Evolutionary conservation across 2,113 vertebrate species (phyloP).

Genomic region (Hippopotamus amphibius): DNA sequence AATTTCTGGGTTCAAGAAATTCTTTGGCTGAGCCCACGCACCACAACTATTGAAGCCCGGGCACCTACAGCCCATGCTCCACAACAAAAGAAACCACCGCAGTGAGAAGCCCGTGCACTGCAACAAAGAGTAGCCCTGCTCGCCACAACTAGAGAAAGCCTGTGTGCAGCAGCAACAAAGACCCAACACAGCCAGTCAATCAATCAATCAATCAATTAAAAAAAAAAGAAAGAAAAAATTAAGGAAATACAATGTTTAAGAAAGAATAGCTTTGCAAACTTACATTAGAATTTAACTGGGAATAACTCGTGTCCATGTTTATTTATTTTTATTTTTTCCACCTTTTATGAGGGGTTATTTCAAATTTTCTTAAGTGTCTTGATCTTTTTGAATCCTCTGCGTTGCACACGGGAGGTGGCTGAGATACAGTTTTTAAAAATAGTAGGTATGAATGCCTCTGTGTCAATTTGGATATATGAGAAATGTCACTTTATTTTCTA

Average conservation of each 20-base stretch:
- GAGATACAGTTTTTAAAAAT: neutral
- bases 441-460: neutral
- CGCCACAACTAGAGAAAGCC: too few species aligned
- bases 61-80: too few species aligned
- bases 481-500: neutral
- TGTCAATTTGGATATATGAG: neutral
- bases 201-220: too few species aligned
- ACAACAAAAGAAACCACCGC: too few species aligned
- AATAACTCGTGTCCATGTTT: neutral
- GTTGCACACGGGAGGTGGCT: neutral
- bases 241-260: neutral
- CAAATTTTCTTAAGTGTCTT: neutral
- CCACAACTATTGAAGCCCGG: too few species aligned
- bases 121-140: too few species aligned
- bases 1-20: neutral
- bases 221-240: neutral
- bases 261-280: conserved; percentile 4
- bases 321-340: neutral
- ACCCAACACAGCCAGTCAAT: too few species aligned
- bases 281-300: neutral
- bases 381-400: neutral
- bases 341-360: neutral
- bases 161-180: too few species aligned
- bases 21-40: neutral
- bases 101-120: too few species aligned